phyloP scores from a whole-genome alignment of 2,888 invertebrate species.

The Apocheima hispidaria region DNA sequence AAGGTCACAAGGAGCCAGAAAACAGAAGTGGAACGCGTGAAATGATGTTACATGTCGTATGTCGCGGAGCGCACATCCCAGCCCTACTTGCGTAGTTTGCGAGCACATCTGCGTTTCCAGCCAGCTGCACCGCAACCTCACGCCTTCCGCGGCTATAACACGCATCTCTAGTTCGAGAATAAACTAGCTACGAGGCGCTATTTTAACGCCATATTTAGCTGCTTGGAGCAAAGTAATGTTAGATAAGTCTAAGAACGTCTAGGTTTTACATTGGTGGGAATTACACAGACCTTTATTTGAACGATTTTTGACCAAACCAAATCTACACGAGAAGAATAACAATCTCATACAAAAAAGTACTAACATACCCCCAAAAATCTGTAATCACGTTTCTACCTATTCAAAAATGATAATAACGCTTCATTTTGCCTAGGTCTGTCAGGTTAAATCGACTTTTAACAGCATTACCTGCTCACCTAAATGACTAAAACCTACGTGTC shows the following conservation, averaged over 20 bases:
- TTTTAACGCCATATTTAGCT: constrained; percentile 2
- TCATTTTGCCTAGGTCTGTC: not conserved
- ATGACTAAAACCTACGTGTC: constrained; percentile 5
- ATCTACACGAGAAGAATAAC: too few species aligned
- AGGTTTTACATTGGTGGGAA: too few species aligned
- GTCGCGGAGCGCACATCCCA: not conserved
- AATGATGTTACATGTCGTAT: constrained; percentile 18
- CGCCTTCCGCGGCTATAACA: constrained; percentile 20
- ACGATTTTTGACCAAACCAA: too few species aligned
- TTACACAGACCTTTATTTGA: too few species aligned
- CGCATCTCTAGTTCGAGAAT: not conserved
- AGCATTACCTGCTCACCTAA: constrained; percentile 10
- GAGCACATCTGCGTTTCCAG: constrained; percentile 35
- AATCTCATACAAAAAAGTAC: too few species aligned
- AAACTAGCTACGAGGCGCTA: not conserved
- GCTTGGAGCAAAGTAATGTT: not conserved
- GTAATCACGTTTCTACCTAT: too few species aligned
- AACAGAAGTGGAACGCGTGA: not conserved
- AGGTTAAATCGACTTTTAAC: constrained; percentile 10
- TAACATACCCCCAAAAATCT: too few species aligned
- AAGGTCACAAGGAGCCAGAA: not conserved
- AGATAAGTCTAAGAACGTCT: too few species aligned
- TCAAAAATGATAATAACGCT: not conserved
- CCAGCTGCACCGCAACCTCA: constrained; percentile 26
- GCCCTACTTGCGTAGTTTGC: not conserved